Evolutionary conservation across 2,888 invertebrate species (phyloP), one percentile per base, ranked within the genome.

Genomic region (Cerastis leucographa): DNA sequence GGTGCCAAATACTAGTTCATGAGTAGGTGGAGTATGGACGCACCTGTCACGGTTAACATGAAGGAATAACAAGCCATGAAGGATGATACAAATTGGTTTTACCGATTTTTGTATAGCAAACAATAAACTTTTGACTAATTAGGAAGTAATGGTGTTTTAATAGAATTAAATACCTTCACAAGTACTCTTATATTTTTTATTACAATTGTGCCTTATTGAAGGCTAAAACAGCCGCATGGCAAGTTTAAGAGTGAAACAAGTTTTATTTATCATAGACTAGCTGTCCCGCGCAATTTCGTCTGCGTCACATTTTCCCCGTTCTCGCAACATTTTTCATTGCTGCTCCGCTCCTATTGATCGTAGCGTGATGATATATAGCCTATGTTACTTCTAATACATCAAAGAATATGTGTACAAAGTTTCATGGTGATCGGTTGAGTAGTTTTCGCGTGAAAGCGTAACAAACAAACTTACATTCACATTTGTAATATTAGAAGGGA

Each of bases 1-100:
- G 29, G 56, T 74, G 65, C 62, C 71, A 75, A 81, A 62, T 79
- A 75, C 14, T 49, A 46, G n/a, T 40, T 42, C 40, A 51, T 9
- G 65, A 35, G 49, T 71, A 56, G 17, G 59, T 59, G 59, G 46
- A 40, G 62, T 56, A n/a, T 65, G 22, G 54, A 35, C 62, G 2
- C 40, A 46, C 19, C 56, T 64, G 71, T 40, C 25, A 14, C 40
- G 5, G 14, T 62, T 40, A n/a, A 4, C 8, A 46, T 40, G 19
- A 70, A 51, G 8, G 14, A 19, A 51, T 22, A 17, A 25, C 17
- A 14, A 42, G 22, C 5, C 12, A 22, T 44, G 44, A 35, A 46
- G 6, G 44, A 25, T 9, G 44, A n/a, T 35, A 19, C 12, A 75
- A 64, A 44, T 14, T 0, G 29, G 3, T 14, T 51, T 40, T 59